Conservation (phyloP, 1,140 invertebrate genomes). For the Ooceraea biroi region DNA sequence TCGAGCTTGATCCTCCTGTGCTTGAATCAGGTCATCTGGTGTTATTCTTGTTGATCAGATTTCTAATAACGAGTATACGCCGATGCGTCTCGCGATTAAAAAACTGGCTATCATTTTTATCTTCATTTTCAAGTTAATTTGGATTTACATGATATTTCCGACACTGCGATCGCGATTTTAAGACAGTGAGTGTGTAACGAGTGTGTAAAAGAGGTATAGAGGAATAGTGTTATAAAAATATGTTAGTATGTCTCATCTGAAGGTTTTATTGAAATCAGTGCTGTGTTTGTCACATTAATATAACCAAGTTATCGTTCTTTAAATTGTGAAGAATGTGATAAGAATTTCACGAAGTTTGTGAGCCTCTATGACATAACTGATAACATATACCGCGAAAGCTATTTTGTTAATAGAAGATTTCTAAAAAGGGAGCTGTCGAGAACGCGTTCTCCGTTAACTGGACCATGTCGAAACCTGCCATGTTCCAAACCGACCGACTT, state of each 20-base stretch:
- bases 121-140: neutral
- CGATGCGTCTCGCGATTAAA: neutral
- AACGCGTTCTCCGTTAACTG: neutral
- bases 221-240: too few species aligned
- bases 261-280: too few species aligned
- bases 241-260: too few species aligned
- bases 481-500: conserved; percentile 27
- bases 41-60: conserved; percentile 19
- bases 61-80: neutral
- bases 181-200: neutral
- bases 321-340: too few species aligned
- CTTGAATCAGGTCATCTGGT: neutral
- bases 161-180: neutral
- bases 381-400: neutral
- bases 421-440: neutral
- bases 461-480: neutral
- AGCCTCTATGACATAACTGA: too few species aligned
- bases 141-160: neutral
- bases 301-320: too few species aligned
- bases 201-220: neutral
- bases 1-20: neutral
- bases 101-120: neutral
- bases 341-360: too few species aligned
- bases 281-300: too few species aligned
- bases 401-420: conserved; percentile 8